phyloP scores from a whole-genome alignment of 2,888 invertebrate species.

The Ferdinandea cuprea region DNA sequence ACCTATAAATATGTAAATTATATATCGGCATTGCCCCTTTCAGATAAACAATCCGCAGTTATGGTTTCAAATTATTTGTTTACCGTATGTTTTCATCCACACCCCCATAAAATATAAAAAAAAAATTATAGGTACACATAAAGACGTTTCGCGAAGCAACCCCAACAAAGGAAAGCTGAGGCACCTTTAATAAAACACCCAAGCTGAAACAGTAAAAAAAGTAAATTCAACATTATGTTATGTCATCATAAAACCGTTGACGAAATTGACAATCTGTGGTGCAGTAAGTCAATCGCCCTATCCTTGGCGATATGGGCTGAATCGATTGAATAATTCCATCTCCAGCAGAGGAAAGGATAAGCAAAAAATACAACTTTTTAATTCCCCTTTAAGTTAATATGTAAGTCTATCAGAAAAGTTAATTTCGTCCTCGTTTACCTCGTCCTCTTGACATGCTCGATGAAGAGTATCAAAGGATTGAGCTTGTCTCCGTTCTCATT shows the following conservation, averaged over 20 bases:
- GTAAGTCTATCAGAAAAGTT: slow-evolving; percentile 24
- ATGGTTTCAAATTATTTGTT: slow-evolving; percentile 41
- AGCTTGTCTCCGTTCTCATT: not conserved
- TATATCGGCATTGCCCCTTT: slow-evolving; percentile 15
- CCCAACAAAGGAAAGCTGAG: not conserved
- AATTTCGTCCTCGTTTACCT: not conserved
- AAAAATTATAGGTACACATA: not conserved
- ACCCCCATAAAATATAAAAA: not conserved
- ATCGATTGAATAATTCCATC: slow-evolving; percentile 38
- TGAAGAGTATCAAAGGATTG: slow-evolving; percentile 43
- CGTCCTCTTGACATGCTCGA: slow-evolving; percentile 7
- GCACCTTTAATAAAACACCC: not conserved
- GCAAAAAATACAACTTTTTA: slow-evolving; percentile 18
- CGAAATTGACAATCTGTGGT: slow-evolving; percentile 43
- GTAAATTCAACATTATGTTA: slow-evolving; percentile 50
- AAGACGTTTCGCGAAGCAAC: slow-evolving; percentile 24
- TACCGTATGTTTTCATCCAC: slow-evolving; percentile 30
- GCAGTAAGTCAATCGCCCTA: slow-evolving; percentile 14
- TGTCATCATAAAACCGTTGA: slow-evolving; percentile 42
- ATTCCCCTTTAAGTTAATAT: slow-evolving; percentile 18
- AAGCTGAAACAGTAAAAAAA: slow-evolving; percentile 26
- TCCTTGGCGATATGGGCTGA: slow-evolving; percentile 27
- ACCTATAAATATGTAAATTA: slow-evolving; percentile 51
- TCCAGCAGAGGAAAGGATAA: not conserved
- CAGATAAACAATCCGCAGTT: slow-evolving; percentile 14